Conservation (phyloP, 2,888 invertebrate species). For the Eurois occulta region DNA sequence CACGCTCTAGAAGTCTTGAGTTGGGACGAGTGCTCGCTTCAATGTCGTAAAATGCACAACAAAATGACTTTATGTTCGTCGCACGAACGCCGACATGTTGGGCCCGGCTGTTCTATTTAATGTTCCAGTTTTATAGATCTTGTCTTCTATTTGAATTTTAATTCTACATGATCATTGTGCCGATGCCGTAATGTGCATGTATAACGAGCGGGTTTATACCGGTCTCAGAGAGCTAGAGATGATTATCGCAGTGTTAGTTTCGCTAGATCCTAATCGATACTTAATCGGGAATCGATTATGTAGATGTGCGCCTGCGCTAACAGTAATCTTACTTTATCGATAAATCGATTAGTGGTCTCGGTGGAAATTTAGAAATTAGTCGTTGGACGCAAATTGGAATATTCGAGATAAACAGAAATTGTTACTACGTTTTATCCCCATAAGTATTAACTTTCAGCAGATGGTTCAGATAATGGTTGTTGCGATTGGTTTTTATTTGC, state of each 20-base stretch:
- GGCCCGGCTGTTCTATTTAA: constrained; percentile 78
- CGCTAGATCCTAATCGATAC: constrained; percentile 69
- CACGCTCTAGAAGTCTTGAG: constrained; percentile 65
- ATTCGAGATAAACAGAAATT: constrained; percentile 49
- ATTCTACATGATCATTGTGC: constrained; percentile 79
- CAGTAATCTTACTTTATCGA: constrained; percentile 60
- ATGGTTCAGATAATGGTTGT: constrained; percentile 57
- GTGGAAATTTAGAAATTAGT: constrained; percentile 66
- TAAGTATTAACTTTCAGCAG: constrained; percentile 59
- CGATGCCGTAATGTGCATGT: constrained; percentile 67
- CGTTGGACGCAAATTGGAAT: constrained; percentile 48
- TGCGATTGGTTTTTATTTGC: constrained; percentile 50
- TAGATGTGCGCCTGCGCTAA: constrained; percentile 60
- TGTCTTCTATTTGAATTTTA: constrained; percentile 82
- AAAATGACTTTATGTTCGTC: constrained; percentile 78
- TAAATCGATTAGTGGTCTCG: constrained; percentile 57
- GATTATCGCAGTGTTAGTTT: constrained; percentile 70
- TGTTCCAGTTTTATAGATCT: constrained; percentile 80
- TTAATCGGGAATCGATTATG: constrained; percentile 68
- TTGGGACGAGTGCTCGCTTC: constrained; percentile 67
- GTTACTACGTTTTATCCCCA: constrained; percentile 43
- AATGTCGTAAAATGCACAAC: constrained; percentile 82
- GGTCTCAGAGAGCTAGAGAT: constrained; percentile 61
- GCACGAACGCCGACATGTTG: constrained; percentile 75
- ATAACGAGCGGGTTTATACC: constrained; percentile 66